A percentile compares a stretch with the other conserved stretches of the same genome.
phyloP scores from a whole-genome alignment of 2,888 invertebrate species.

The Lacanobia oleracea region DNA sequence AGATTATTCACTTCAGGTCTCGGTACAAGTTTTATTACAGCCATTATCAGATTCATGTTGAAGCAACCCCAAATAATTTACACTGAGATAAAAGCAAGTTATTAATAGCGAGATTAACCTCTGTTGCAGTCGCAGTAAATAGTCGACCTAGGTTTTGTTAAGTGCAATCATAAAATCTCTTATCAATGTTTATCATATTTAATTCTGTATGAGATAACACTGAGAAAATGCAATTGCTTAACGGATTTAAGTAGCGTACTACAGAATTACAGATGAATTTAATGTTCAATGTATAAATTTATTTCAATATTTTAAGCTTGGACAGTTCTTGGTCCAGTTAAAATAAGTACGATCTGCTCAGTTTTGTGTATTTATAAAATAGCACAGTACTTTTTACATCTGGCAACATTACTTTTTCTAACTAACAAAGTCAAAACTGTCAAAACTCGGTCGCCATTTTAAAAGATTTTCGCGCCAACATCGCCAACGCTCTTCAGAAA shows the following conservation, averaged over 20 bases:
- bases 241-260: conserved; percentile 5
- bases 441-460: background rate
- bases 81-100: conserved; percentile 45
- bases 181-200: conserved; percentile 46
- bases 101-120: conserved; percentile 53
- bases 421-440: background rate
- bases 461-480: conserved; percentile 7
- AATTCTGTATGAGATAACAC: conserved; percentile 39
- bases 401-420: conserved; percentile 9
- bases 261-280: background rate
- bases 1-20: background rate
- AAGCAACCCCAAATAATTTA: conserved; percentile 42
- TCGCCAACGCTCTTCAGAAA: background rate
- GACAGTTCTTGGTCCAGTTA: background rate
- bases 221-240: conserved; percentile 32
- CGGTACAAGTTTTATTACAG: conserved; percentile 17
- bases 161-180: conserved; percentile 44
- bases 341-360: background rate
- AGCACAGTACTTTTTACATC: background rate
- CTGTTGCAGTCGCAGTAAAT: conserved; percentile 23
- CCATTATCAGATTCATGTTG: conserved; percentile 23
- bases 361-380: background rate
- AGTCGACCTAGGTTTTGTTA: conserved; percentile 59
- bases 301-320: background rate
- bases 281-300: conserved; percentile 18